Conservation (phyloP, 2,888 invertebrate species). For the Ceriagrion tenellum region DNA sequence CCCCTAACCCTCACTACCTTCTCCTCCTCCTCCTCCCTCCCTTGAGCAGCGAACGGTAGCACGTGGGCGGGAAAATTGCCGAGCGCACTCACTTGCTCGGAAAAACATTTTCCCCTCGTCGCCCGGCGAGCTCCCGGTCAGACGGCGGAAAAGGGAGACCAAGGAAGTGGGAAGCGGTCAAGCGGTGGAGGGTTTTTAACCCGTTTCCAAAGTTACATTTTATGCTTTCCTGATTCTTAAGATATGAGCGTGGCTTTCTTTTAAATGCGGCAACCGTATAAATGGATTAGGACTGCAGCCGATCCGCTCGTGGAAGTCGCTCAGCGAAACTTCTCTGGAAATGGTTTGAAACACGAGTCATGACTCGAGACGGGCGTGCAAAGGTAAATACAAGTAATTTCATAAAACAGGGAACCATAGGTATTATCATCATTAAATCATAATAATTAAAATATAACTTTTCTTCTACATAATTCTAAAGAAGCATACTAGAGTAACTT, state of each 20-base stretch:
- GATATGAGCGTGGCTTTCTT: background rate
- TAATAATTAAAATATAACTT: too few relatives aligned
- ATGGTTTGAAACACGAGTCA: too few relatives aligned
- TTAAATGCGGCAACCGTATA: background rate
- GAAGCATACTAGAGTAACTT: too few relatives aligned
- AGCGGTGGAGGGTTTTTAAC: background rate
- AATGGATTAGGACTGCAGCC: background rate
- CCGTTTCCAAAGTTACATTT: slow-evolving; percentile 21
- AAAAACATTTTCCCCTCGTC: slow-evolving; percentile 2
- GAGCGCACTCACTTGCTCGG: slow-evolving; percentile 5
- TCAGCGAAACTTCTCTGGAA: background rate
- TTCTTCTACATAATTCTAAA: too few relatives aligned
- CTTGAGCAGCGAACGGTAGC: background rate
- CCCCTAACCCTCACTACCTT: background rate
- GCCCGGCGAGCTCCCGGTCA: background rate
- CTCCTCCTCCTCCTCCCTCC: background rate
- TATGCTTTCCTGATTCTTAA: slow-evolving; percentile 1
- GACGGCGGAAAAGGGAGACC: background rate
- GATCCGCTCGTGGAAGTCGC: background rate
- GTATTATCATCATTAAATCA: too few relatives aligned
- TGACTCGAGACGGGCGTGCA: too few relatives aligned
- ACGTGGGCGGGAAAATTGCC: slow-evolving; percentile 36
- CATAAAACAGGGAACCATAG: too few relatives aligned
- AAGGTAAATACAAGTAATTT: too few relatives aligned
- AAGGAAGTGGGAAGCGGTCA: background rate